Evolutionary conservation across 2,888 invertebrate species (phyloP), one percentile per base, ranked within the genome.

Genomic region (Tenthredo amoena): DNA sequence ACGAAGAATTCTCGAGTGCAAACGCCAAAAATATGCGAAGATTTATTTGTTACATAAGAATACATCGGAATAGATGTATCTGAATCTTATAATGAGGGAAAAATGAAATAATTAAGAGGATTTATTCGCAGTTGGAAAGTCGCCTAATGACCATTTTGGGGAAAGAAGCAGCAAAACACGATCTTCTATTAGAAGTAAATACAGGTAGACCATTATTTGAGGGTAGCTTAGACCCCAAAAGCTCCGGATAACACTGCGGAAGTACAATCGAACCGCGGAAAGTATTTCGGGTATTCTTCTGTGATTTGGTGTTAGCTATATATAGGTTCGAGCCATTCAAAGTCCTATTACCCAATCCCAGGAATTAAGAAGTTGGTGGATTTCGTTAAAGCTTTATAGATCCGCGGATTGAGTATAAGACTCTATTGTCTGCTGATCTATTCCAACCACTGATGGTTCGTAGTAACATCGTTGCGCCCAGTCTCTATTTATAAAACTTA

Each of bases 351-450:
- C 47, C 47, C 47, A 37, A 47, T 68, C 81, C 62, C 21, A 81
- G 81, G 81, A 81, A 81, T 81, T 81, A 81, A 83, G 68, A 83
- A 83, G 68, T 83, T 68, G 18, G 68, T n/a, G 68, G 68, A 68
- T 83, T 83, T 68, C 83, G 43, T 65, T 71, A 71, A 47, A 83
- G 83, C 83, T 68, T 68, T 83, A 68, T 83, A 83, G 68, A 83
- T 83, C 83, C 83, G 43, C 10, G 83, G 83, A 68, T 83, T 68
- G 71, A 40, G 62, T 62, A 77, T 81, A 81, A 81, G 58, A 50
- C 81, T 81, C 81, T 62, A 81, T 81, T 81, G 81, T 81, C 71
- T 68, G 83, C 83, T 83, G 65, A 71, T 83, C 83, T 83, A 71
- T 83, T 68, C 83, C 47, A 40, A 9, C 21, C 12, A 65, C 65